Percentiles rank a stretch among this genome's conserved stretches.
These are phyloP conservation scores for Drosophila tropicalis DNA, from an alignment of 1,140 invertebrate genomes.

Conservation along the genomic window DNA sequence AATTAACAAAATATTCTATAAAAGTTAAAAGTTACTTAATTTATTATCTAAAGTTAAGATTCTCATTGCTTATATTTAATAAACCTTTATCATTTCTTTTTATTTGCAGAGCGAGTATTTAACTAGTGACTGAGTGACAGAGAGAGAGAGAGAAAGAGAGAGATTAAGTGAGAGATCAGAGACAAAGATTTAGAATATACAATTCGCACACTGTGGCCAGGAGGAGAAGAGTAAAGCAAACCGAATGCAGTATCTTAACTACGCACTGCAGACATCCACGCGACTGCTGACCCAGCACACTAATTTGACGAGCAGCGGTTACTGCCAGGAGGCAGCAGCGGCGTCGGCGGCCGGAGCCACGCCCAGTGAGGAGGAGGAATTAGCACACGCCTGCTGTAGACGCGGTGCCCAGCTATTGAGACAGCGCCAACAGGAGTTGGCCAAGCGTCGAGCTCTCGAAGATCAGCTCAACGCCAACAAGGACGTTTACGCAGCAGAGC, in stretches of 20 bases:
- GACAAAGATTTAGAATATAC: constrained; percentile 5
- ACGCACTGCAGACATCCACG: constrained; percentile 82
- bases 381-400: constrained; percentile 72
- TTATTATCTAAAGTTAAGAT: no score
- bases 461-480: constrained; percentile 68
- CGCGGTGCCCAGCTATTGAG: constrained; percentile 66
- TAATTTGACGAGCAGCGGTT: constrained; percentile 41
- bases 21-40: no score
- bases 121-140: neutral
- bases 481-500: neutral
- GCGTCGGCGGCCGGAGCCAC: constrained; percentile 23
- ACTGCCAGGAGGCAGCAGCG: constrained; percentile 44
- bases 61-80: neutral
- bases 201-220: constrained; percentile 78
- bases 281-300: constrained; percentile 75
- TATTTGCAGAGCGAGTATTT: constrained; percentile 43
- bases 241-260: constrained; percentile 83
- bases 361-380: constrained; percentile 54
- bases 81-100: neutral
- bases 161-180: neutral
- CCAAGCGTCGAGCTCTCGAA: constrained; percentile 65
- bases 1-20: no score
- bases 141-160: no score
- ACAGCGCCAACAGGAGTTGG: constrained; percentile 62
- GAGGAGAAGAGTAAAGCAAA: constrained; percentile 67